Conservation (phyloP, 1,140 invertebrate species). For the Gonatopus flavifemur region DNA sequence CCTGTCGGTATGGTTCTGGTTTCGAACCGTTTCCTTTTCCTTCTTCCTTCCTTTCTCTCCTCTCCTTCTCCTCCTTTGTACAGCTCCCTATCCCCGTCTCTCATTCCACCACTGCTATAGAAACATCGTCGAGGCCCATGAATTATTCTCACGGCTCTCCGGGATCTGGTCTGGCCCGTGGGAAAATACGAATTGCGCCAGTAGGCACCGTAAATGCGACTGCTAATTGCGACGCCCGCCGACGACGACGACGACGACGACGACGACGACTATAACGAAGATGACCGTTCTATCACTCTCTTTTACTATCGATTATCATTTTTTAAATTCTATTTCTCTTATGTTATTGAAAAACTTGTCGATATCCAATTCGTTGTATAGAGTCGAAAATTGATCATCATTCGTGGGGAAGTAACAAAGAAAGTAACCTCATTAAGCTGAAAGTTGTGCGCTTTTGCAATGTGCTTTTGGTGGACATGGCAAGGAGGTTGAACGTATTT, state of each 20-base stretch:
- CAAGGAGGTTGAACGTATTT: too few relatives aligned
- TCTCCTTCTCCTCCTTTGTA: not conserved
- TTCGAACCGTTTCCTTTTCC: constrained; percentile 4
- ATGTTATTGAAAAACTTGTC: too few relatives aligned
- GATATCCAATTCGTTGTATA: too few relatives aligned
- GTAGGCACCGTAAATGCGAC: constrained; percentile 49
- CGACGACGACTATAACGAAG: constrained; percentile 18
- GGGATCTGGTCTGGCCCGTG: too few relatives aligned
- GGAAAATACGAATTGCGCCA: constrained; percentile 53
- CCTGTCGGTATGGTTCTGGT: constrained; percentile 17
- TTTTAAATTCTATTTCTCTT: too few relatives aligned
- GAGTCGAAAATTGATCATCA: too few relatives aligned
- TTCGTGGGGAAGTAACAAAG: too few relatives aligned
- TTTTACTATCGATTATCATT: too few relatives aligned
- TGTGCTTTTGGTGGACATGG: too few relatives aligned
- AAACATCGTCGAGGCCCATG: constrained; percentile 39
- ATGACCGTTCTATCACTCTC: too few relatives aligned
- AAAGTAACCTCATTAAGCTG: too few relatives aligned
- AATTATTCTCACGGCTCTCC: constrained; percentile 56
- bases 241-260: constrained; percentile 17
- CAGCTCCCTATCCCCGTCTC: constrained; percentile 10
- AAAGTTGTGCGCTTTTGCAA: too few relatives aligned
- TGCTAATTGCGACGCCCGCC: constrained; percentile 50
- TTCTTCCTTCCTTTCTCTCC: not conserved
- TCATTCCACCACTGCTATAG: constrained; percentile 3